A percentile compares a stretch with the other conserved stretches of the same genome.
Conservation (phyloP, 2,888 invertebrate genomes). For the Euzophera pinguis region DNA sequence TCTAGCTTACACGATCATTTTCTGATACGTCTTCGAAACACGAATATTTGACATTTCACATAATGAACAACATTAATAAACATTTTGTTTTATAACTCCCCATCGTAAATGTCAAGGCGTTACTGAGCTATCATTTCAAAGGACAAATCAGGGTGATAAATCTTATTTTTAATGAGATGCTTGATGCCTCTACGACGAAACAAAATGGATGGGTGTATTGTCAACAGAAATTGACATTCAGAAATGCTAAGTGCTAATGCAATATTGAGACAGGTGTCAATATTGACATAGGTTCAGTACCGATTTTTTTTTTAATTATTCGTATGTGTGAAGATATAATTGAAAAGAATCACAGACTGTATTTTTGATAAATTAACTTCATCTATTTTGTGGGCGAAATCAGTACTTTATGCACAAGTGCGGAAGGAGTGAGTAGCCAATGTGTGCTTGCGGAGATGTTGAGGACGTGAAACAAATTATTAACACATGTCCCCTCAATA, state of each 20-base stretch:
- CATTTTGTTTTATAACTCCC: background rate
- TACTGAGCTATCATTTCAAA: background rate
- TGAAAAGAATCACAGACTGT: too few relatives aligned
- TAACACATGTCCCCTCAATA: too few relatives aligned
- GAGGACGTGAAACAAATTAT: too few relatives aligned
- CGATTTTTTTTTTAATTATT: too few relatives aligned
- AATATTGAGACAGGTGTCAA: background rate
- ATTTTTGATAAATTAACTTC: too few relatives aligned
- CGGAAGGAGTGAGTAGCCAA: too few relatives aligned
- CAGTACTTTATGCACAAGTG: too few relatives aligned
- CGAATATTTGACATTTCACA: background rate
- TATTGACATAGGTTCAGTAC: background rate
- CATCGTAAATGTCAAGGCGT: conserved; percentile 4
- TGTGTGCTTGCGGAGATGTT: too few relatives aligned
- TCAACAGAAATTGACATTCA: conserved; percentile 1
- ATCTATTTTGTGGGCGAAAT: too few relatives aligned
- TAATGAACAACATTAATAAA: conserved; percentile 1
- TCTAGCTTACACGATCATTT: too few relatives aligned
- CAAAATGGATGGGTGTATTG: background rate
- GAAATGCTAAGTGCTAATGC: background rate
- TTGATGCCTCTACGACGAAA: background rate
- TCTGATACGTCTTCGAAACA: background rate
- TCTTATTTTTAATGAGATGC: conserved; percentile 2
- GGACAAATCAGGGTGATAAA: background rate
- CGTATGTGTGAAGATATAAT: too few relatives aligned